Base-by-base conservation (phyloP, 2,797 vertebrate genomes). In the Pseudomugil gertrudae region DNA sequence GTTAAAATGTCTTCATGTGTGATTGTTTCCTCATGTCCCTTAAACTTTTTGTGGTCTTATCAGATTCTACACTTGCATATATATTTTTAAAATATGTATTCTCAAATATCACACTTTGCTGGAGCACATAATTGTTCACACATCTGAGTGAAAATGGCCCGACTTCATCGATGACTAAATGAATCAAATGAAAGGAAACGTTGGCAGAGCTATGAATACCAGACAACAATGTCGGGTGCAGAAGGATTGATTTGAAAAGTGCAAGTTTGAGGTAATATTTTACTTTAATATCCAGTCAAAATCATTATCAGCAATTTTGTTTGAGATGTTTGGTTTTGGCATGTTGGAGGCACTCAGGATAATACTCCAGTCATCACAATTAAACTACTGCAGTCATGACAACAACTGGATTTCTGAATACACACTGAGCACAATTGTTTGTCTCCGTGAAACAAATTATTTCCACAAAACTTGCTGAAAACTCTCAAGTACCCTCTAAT, bases 121-220 rank as follows among this genome's bases (percentile, higher is more conserved):
- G 21, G 72, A 72, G 65, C 63, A 64, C 57, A 58, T 70, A 79
- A 76, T 82, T 72, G 68, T 79, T 68, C 58, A 67, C 63, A 66
- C 64, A 63, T 87, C 68, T 71, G 68, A 57, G 48, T 63, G 65
- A 21, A 69, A 69, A 62, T 71, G 74, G 57, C 60, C n/a, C 78
- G 66, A 76, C 71, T 81, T 78, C n/a, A 2, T 57, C 78, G 69
- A 71, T 14, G 61, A 82, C 74, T 82, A 75, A 84, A 81, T 82
- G 76, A 81, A 64, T n/a, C 10, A 1, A 17, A 60, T 57, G n/a
- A 80, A 78, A 65, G 65, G 62, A 86, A 82, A 89, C 83, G 73
- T 74, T 88, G 84, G 84, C 84, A 86, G 76, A 47, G 48, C 59
- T 43, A 35, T 45, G 32, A 72, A 32, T 32, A 66, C 53, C 61